These are phyloP conservation scores for Siderastrea siderea DNA, from an alignment of 92 coral and sea anemone species.

Conservation along the genomic window DNA sequence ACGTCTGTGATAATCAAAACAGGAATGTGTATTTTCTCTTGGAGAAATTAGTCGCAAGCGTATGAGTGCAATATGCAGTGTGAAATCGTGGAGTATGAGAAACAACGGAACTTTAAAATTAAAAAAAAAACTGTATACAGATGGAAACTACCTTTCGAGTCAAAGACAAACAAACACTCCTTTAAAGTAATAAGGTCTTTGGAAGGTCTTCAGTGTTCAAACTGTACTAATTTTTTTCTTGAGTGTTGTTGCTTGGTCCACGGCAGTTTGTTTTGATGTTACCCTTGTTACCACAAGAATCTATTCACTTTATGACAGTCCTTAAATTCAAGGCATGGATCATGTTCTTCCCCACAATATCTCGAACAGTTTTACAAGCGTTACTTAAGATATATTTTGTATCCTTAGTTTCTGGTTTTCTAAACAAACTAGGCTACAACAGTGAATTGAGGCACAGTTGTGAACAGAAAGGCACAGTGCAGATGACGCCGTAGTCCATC, in stretches of 20 bases:
- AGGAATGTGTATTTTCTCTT: background rate
- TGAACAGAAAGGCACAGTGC: too few species aligned
- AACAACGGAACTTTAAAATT: too few species aligned
- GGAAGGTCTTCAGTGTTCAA: background rate
- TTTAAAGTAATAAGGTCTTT: background rate
- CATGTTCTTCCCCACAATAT: background rate
- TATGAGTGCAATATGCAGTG: too few species aligned
- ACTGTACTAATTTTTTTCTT: background rate
- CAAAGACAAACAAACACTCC: background rate
- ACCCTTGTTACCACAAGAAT: background rate
- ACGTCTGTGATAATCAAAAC: background rate
- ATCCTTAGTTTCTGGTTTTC: too few species aligned
- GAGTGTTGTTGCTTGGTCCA: background rate
- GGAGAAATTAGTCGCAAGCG: background rate
- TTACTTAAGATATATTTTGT: too few species aligned
- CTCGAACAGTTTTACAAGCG: background rate
- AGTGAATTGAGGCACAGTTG: too few species aligned
- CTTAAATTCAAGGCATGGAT: background rate
- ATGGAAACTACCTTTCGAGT: too few species aligned
- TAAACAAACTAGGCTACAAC: too few species aligned
- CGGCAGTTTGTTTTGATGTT: background rate
- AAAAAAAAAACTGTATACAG: too few species aligned
- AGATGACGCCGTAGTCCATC: too few species aligned
- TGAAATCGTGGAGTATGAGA: too few species aligned
- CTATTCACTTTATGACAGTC: background rate